Evolutionary conservation across 2,797 vertebrate species (phyloP).

Genomic region (Alcedo atthis): DNA sequence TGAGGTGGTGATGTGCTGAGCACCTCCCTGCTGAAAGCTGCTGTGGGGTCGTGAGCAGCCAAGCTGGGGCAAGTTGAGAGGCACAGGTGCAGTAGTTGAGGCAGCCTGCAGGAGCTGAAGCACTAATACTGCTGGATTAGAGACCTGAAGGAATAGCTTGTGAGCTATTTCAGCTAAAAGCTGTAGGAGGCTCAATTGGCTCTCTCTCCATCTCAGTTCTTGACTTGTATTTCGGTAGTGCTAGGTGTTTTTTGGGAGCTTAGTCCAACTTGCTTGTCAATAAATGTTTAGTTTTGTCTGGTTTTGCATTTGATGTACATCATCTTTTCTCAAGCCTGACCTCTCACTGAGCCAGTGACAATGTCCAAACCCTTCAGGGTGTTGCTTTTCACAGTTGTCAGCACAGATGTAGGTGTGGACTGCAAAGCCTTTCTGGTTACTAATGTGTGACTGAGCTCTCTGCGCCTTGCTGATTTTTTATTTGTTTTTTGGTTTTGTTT

Average conservation of each 20-base stretch:
- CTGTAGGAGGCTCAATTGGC: background rate
- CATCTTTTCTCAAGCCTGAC: background rate
- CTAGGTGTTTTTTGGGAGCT: background rate
- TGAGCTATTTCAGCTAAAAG: background rate
- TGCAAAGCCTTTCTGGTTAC: background rate
- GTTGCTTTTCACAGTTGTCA: background rate
- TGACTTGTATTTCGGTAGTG: background rate
- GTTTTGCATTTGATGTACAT: background rate
- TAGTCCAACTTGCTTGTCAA: background rate
- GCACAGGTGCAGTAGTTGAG: conserved; percentile 1
- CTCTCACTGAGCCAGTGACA: background rate
- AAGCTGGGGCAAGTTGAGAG: background rate
- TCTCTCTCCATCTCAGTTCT: background rate
- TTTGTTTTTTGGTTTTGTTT: background rate
- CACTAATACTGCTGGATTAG: background rate
- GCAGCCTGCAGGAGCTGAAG: background rate
- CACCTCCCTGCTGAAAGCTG: background rate
- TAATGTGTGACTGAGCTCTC: background rate
- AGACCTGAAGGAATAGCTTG: background rate
- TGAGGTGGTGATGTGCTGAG: background rate
- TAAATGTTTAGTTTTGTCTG: background rate
- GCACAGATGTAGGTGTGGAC: background rate
- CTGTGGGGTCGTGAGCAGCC: background rate
- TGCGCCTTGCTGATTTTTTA: background rate
- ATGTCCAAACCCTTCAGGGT: background rate